These are phyloP conservation scores for Holothuria scabra DNA, from an alignment of 53 echinoderm and acorn worm genomes.

Conservation along the genomic window DNA sequence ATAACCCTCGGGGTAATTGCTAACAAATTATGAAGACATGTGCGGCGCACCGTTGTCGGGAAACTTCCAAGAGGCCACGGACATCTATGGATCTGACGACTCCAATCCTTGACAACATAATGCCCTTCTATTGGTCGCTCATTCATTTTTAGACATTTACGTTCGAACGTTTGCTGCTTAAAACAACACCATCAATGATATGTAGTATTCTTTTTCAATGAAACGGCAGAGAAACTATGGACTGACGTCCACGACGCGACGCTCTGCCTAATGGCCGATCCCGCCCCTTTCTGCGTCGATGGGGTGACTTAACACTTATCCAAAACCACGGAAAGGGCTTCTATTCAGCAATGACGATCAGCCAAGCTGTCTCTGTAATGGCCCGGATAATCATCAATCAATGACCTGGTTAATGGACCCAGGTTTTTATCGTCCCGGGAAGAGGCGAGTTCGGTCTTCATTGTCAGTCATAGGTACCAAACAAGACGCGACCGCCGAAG, in stretches of 20 bases:
- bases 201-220: slow-evolving; percentile 11
- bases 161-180: slow-evolving; percentile 28
- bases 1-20: slow-evolving; percentile 55
- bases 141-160: slow-evolving; percentile 46
- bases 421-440: neutral
- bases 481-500: no score
- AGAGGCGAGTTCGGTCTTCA: no score
- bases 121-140: slow-evolving; percentile 30
- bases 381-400: slow-evolving; percentile 42
- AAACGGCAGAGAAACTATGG: slow-evolving; percentile 25
- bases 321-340: slow-evolving; percentile 26
- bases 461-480: no score
- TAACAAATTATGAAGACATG: slow-evolving; percentile 55
- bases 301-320: slow-evolving; percentile 23
- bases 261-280: slow-evolving; percentile 27
- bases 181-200: slow-evolving; percentile 45
- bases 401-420: slow-evolving; percentile 43
- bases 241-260: slow-evolving; percentile 15
- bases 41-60: slow-evolving; percentile 13
- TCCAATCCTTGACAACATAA: slow-evolving; percentile 32
- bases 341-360: slow-evolving; percentile 5
- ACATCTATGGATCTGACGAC: slow-evolving; percentile 7
- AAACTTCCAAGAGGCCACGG: neutral
- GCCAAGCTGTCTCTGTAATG: slow-evolving; percentile 47
- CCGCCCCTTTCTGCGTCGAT: slow-evolving; percentile 35